Conservation (phyloP, 2,113 vertebrate genomes). For the Chaetops frenatus region DNA sequence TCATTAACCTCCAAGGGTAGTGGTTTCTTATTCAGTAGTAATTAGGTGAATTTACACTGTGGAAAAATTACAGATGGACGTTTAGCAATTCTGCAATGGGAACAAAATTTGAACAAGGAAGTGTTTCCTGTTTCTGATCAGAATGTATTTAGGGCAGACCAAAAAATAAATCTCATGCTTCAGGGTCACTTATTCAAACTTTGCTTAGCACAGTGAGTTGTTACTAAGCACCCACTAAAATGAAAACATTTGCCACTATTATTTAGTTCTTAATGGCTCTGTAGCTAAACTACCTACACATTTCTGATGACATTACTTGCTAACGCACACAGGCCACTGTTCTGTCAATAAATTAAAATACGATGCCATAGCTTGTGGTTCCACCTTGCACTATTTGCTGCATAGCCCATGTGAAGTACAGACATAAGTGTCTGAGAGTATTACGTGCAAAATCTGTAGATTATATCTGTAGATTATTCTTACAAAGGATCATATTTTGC, state of each 20-base stretch:
- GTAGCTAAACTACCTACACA: not conserved
- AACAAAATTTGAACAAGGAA: not conserved
- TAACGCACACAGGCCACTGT: not conserved
- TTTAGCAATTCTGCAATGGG: not conserved
- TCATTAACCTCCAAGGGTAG: constrained; percentile 32
- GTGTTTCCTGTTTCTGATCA: not conserved
- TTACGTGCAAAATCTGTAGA: accelerated
- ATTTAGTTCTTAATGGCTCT: not conserved
- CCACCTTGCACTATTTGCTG: not conserved
- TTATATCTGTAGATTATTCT: not conserved
- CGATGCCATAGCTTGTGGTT: not conserved
- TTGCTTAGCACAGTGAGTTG: not conserved
- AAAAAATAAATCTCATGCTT: not conserved
- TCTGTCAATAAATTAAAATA: not conserved
- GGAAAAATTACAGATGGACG: not conserved
- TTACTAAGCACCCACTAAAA: not conserved
- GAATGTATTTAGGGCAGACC: not conserved
- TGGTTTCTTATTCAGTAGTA: constrained; percentile 37
- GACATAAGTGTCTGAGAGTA: not conserved
- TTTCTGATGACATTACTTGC: no score
- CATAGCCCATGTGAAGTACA: not conserved
- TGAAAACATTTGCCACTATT: not conserved
- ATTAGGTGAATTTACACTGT: constrained; percentile 22
- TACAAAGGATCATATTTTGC: not conserved
- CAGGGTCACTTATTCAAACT: not conserved